Percentiles rank a stretch among this genome's conserved stretches.
Conservation (phyloP, 2,888 invertebrate genomes). For the Leucania comma region DNA sequence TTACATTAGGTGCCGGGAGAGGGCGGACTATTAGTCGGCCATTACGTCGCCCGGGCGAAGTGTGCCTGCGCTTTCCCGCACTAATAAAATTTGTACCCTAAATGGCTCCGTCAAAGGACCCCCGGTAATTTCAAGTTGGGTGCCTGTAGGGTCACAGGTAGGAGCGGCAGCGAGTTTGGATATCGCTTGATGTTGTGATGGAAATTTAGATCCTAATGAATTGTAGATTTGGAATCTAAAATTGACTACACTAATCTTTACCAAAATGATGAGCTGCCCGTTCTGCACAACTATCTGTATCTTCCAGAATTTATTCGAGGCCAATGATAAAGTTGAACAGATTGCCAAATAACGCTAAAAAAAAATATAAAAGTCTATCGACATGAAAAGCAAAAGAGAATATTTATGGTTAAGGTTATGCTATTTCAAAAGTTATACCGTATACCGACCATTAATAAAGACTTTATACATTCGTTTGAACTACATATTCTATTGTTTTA, state of each 20-base stretch:
- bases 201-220: not conserved
- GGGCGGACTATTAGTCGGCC: conserved; percentile 56
- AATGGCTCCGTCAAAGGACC: conserved; percentile 77
- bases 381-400: no score
- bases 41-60: conserved; percentile 60
- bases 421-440: not conserved
- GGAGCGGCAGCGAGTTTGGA: conserved; percentile 43
- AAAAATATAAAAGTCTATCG: no score
- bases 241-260: not conserved
- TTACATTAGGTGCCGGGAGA: conserved; percentile 50
- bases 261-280: not conserved
- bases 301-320: no score
- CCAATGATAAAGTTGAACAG: no score
- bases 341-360: no score
- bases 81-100: conserved; percentile 78
- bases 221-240: not conserved
- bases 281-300: no score
- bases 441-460: no score
- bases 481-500: no score
- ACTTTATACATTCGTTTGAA: no score
- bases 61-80: conserved; percentile 63
- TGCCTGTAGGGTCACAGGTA: conserved; percentile 32
- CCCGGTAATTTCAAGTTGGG: conserved; percentile 63
- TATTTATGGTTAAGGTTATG: not conserved
- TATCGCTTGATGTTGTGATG: not conserved